These are phyloP conservation scores for Agonopterix arenella DNA, from an alignment of 2,888 invertebrate genomes.

Conservation along the genomic window DNA sequence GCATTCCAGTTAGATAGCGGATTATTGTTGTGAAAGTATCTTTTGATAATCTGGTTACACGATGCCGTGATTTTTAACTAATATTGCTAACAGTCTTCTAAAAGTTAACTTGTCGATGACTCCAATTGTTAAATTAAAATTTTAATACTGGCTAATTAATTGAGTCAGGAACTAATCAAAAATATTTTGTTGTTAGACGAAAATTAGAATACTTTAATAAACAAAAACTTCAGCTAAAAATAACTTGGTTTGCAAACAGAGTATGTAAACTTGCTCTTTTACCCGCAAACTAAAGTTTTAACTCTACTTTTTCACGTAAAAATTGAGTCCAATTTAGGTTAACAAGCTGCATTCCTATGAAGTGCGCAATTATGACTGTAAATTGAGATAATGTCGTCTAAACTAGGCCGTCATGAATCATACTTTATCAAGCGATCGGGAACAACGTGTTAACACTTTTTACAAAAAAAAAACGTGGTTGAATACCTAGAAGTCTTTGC, in stretches of 20 bases:
- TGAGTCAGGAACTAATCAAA: too few relatives aligned
- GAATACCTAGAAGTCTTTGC: neutral
- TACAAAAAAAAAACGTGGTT: conserved; percentile 13
- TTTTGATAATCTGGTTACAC: neutral
- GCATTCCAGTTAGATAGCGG: conserved; percentile 13
- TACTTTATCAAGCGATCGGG: conserved; percentile 35
- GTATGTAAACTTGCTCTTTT: too few relatives aligned
- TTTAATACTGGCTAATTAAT: too few relatives aligned
- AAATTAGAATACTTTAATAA: too few relatives aligned
- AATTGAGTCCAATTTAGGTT: conserved; percentile 8
- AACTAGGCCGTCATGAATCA: conserved; percentile 53
- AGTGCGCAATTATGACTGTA: conserved; percentile 39
- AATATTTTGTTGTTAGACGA: too few relatives aligned
- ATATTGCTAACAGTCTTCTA: too few relatives aligned
- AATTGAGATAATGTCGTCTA: conserved; percentile 49
- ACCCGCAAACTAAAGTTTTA: neutral
- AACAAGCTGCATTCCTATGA: conserved; percentile 9
- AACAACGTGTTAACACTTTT: conserved; percentile 28
- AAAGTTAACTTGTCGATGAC: too few relatives aligned
- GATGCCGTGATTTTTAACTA: neutral
- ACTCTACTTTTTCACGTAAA: conserved; percentile 1
- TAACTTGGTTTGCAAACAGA: too few relatives aligned
- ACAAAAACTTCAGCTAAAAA: too few relatives aligned
- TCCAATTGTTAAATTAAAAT: too few relatives aligned
- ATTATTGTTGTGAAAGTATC: conserved; percentile 44